phyloP scores from a whole-genome alignment of 2,888 invertebrate species.

The Lottia scabra region DNA sequence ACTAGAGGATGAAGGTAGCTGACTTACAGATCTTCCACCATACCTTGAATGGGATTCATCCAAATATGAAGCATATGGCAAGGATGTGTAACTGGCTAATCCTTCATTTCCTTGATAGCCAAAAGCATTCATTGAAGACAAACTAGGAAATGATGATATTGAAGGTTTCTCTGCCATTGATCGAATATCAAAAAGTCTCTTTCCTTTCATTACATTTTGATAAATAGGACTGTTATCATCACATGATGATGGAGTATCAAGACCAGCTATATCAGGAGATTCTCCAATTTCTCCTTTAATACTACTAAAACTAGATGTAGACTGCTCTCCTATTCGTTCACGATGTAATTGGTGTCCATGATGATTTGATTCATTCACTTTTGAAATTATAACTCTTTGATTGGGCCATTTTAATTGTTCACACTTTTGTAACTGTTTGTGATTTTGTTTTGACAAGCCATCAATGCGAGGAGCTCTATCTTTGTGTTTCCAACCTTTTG shows the following conservation, averaged over 20 bases:
- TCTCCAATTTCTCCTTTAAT: not conserved
- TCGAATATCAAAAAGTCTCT: not conserved
- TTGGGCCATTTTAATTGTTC: not conserved
- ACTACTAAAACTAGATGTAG: conserved; percentile 1
- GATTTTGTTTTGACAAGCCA: too few relatives aligned
- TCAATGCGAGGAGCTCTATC: too few relatives aligned
- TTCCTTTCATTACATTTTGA: not conserved
- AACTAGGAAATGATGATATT: not conserved
- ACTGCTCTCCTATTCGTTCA: not conserved
- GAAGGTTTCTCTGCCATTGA: not conserved
- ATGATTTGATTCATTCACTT: not conserved
- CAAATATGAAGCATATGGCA: not conserved
- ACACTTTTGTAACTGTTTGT: not conserved
- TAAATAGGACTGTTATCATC: not conserved
- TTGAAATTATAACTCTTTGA: conserved; percentile 1
- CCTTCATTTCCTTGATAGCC: not conserved
- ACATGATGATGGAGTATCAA: not conserved
- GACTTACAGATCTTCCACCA: not conserved
- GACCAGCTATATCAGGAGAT: not conserved
- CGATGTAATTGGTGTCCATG: not conserved
- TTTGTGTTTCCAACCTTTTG: not conserved
- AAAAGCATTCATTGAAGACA: not conserved
- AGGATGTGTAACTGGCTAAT: not conserved
- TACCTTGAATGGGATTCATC: not conserved
- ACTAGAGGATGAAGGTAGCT: not conserved